Conservation (phyloP, 2,113 vertebrate species). For the Mustelus asterias region DNA sequence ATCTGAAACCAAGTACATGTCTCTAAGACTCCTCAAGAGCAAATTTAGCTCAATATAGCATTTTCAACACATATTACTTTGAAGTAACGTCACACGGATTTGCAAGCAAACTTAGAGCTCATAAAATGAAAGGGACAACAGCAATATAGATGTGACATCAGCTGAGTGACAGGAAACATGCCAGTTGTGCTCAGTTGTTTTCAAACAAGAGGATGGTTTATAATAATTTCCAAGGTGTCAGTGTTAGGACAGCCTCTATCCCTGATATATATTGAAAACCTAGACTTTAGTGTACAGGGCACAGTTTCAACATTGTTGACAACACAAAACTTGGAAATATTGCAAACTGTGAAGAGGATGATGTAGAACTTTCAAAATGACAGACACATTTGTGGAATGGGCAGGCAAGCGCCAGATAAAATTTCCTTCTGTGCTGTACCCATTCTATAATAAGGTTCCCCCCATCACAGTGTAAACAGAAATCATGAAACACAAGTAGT, state of each 20-base stretch:
- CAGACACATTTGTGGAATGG: too few species aligned
- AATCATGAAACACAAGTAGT: neutral
- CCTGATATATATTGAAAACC: neutral
- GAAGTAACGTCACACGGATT: too few species aligned
- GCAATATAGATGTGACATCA: neutral
- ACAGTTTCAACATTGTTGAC: too few species aligned
- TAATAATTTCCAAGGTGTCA: neutral
- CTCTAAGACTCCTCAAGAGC: neutral
- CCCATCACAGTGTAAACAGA: neutral
- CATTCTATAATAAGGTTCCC: neutral
- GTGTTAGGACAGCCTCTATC: neutral
- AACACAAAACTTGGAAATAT: too few species aligned
- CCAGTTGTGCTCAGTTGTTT: neutral
- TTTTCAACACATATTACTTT: neutral
- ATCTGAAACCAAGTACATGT: neutral
- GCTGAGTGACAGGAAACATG: neutral
- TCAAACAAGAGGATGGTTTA: neutral
- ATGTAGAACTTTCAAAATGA: too few species aligned
- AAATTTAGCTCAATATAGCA: neutral
- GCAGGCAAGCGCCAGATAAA: too few species aligned
- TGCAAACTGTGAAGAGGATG: too few species aligned
- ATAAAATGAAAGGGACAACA: neutral
- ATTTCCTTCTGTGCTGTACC: neutral
- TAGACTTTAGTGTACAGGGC: too few species aligned
- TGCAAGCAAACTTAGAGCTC: neutral